Evolutionary conservation across 2,113 vertebrate species (phyloP).

Genomic region (Pao palembangensis): DNA sequence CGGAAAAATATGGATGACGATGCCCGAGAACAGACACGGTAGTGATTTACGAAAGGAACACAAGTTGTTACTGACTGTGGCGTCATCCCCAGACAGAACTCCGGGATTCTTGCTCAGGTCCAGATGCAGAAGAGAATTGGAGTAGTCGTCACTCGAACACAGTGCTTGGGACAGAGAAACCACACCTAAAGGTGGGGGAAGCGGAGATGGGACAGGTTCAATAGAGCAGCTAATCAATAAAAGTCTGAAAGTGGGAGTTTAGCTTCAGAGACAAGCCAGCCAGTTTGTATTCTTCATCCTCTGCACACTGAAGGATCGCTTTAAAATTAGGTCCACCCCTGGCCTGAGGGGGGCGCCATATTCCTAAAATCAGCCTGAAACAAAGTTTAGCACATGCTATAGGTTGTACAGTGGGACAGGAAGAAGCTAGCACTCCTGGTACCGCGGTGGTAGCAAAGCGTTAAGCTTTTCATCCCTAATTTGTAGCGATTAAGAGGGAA

Average conservation of each 20-base stretch:
- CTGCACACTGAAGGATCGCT: conserved; percentile 20
- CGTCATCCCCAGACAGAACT: conserved; percentile 85
- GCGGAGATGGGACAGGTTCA: conserved; percentile 25
- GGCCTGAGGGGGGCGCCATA: conserved; percentile 22
- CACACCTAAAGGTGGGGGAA: conserved; percentile 72
- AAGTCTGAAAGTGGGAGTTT: conserved; percentile 6
- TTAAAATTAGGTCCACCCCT: conserved; percentile 51
- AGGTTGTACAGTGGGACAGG: not conserved
- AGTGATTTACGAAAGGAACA: no score
- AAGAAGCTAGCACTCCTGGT: not conserved
- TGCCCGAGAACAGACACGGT: no score
- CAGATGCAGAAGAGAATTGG: conserved; percentile 86
- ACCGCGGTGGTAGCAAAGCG: conserved; percentile 15
- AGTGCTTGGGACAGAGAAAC: conserved; percentile 86
- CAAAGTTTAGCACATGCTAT: no score
- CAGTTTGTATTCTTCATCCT: conserved; percentile 4
- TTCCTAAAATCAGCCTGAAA: no score
- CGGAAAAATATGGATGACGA: no score
- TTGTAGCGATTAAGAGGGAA: conserved; percentile 56
- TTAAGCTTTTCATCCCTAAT: conserved; percentile 64
- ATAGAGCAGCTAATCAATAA: conserved; percentile 18
- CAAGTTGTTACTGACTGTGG: conserved; percentile 74
- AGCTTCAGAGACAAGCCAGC: conserved; percentile 13
- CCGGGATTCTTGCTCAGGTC: conserved; percentile 89
- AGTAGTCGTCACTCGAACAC: conserved; percentile 84